Conservation (phyloP, 2,113 vertebrate genomes). For the Ailuropoda melanoleuca region DNA sequence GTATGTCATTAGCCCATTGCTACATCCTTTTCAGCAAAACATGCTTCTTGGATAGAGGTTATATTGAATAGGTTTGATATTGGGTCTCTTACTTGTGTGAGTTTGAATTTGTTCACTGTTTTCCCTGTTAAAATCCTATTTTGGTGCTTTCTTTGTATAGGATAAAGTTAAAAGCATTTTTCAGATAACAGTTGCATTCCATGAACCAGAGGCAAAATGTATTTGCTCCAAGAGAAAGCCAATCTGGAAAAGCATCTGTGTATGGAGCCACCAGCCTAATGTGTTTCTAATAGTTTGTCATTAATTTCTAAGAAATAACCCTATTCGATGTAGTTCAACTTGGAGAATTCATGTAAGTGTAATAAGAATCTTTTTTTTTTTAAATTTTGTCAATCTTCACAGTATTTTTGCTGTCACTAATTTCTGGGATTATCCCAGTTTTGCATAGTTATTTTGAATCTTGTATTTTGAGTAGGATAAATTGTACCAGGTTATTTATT, state of each 20-base stretch:
- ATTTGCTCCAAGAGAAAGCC: not conserved
- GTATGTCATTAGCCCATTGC: not conserved
- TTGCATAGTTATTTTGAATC: not conserved
- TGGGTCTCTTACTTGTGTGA: not conserved
- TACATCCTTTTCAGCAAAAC: not conserved
- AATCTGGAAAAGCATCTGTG: not conserved
- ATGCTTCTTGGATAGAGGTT: not conserved
- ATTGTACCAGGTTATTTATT: not conserved
- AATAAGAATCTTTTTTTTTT: not conserved
- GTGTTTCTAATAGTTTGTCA: not conserved
- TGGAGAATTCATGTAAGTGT: not conserved
- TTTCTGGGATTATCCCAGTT: not conserved
- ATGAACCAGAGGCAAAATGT: not conserved
- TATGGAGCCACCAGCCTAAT: not conserved
- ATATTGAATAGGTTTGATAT: not conserved
- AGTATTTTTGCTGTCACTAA: not conserved
- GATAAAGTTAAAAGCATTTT: not conserved
- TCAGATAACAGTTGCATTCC: not conserved
- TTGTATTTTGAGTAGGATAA: not conserved
- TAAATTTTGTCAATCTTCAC: not conserved
- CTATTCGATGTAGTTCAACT: not conserved
- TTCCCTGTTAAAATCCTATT: not conserved
- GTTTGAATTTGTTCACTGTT: not conserved
- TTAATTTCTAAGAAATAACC: not conserved
- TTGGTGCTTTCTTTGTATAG: not conserved